phyloP scores from a whole-genome alignment of 2,888 invertebrate genomes.

The Pocota personata region DNA sequence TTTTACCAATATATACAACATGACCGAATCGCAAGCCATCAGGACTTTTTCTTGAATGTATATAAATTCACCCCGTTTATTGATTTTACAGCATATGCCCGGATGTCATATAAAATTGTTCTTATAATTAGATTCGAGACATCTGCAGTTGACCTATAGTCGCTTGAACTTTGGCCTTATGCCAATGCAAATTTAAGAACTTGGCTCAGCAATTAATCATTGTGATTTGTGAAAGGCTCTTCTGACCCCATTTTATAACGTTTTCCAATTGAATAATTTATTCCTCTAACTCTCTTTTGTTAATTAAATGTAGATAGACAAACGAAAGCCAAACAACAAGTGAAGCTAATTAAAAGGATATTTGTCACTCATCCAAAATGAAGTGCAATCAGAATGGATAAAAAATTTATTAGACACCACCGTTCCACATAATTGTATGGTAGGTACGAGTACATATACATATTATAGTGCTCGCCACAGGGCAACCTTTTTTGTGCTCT shows the following conservation, averaged over 20 bases:
- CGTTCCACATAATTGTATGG: conserved; percentile 26
- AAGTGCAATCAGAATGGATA: conserved; percentile 43
- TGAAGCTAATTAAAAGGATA: conserved; percentile 43
- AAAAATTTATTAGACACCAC: conserved; percentile 45
- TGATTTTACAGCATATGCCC: neutral
- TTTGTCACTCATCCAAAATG: conserved; percentile 27
- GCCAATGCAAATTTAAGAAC: conserved; percentile 27
- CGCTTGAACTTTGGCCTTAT: conserved; percentile 54
- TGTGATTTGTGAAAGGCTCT: conserved; percentile 12
- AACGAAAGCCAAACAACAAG: conserved; percentile 9
- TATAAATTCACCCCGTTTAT: neutral
- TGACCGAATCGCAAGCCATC: no score
- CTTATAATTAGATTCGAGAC: conserved; percentile 17
- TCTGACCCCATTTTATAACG: conserved; percentile 8
- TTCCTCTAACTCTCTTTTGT: neutral
- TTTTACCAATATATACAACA: no score
- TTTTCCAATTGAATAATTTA: neutral
- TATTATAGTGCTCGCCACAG: neutral
- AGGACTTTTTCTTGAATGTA: no score
- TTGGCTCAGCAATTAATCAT: conserved; percentile 34
- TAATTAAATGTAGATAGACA: neutral
- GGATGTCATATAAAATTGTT: neutral
- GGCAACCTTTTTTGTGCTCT: neutral
- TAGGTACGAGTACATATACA: neutral
- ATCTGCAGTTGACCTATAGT: conserved; percentile 55